These are phyloP conservation scores for Marmota monax DNA, from an alignment of 2,113 vertebrate genomes.

Conservation along the genomic window DNA sequence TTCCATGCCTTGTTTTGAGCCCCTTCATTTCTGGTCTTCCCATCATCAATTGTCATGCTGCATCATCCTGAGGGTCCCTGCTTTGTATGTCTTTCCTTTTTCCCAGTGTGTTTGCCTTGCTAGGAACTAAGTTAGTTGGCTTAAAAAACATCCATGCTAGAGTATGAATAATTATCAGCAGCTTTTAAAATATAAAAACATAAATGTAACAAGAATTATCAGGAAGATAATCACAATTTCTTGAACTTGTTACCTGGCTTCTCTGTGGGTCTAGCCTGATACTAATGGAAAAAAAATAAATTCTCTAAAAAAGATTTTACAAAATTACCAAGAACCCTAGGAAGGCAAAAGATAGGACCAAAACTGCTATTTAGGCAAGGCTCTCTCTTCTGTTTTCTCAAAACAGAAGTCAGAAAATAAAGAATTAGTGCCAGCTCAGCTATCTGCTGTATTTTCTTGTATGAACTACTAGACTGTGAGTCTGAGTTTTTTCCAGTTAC, in stretches of 20 bases:
- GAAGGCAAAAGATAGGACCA: neutral
- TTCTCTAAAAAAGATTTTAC: neutral
- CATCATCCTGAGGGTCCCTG: neutral
- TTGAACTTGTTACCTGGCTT: neutral
- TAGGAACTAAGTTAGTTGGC: neutral
- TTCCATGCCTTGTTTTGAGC: conserved; percentile 48
- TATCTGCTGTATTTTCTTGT: neutral
- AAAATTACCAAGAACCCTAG: neutral
- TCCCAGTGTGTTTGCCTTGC: neutral
- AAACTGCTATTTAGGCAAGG: neutral
- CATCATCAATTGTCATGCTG: conserved; percentile 17
- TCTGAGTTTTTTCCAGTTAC: neutral
- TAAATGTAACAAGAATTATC: conserved; percentile 9
- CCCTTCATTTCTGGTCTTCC: conserved; percentile 2
- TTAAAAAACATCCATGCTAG: neutral
- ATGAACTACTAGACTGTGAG: neutral
- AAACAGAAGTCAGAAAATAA: conserved; percentile 1
- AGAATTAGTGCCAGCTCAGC: neutral
- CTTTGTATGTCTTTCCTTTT: neutral
- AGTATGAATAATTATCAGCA: neutral
- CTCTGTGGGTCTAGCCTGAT: neutral
- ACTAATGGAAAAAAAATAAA: neutral
- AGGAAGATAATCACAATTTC: neutral
- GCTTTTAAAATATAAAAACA: neutral
- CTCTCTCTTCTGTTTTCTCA: no score